A percentile compares a stretch with the other conserved stretches of the same genome.
phyloP scores from a whole-genome alignment of 1,140 invertebrate genomes.

The Musca vetustissima region DNA sequence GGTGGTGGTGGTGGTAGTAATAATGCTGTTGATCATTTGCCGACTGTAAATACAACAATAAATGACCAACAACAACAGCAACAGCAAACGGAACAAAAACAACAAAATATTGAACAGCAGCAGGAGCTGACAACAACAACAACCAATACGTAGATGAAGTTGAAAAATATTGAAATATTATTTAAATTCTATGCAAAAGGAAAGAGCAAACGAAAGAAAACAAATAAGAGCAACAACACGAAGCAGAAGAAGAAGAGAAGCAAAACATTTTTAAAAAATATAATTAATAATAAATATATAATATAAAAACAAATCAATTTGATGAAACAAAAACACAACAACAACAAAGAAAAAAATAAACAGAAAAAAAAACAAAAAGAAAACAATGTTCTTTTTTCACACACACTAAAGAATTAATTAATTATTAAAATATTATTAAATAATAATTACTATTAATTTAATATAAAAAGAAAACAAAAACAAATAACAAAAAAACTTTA shows the following conservation, averaged over 20 bases:
- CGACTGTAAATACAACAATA: constrained; percentile 39
- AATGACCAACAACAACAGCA: constrained; percentile 34
- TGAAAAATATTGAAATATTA: constrained; percentile 27
- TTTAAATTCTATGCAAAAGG: constrained; percentile 20
- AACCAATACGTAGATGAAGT: constrained; percentile 46
- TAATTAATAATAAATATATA: constrained; percentile 11
- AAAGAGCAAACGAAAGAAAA: constrained; percentile 12
- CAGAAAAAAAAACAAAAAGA: constrained; percentile 31
- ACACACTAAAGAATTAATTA: constrained; percentile 24
- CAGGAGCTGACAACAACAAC: constrained; percentile 34
- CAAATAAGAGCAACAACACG: not conserved
- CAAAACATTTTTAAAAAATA: constrained; percentile 10
- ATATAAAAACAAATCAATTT: too few species aligned
- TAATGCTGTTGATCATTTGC: not conserved
- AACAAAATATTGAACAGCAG: constrained; percentile 20
- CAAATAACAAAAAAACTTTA: constrained; percentile 36
- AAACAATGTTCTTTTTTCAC: constrained; percentile 36
- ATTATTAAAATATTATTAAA: constrained; percentile 11
- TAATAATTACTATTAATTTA: constrained; percentile 20
- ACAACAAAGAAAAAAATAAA: constrained; percentile 14
- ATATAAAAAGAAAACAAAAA: constrained; percentile 27
- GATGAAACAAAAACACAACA: constrained; percentile 39
- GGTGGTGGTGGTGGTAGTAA: not conserved
- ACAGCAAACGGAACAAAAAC: constrained; percentile 30
- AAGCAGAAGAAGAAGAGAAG: not conserved